A percentile compares a stretch with the other conserved stretches of the same genome.
These are phyloP conservation scores for Vanessa tameamea DNA, from an alignment of 1,140 invertebrate species.

Conservation along the genomic window DNA sequence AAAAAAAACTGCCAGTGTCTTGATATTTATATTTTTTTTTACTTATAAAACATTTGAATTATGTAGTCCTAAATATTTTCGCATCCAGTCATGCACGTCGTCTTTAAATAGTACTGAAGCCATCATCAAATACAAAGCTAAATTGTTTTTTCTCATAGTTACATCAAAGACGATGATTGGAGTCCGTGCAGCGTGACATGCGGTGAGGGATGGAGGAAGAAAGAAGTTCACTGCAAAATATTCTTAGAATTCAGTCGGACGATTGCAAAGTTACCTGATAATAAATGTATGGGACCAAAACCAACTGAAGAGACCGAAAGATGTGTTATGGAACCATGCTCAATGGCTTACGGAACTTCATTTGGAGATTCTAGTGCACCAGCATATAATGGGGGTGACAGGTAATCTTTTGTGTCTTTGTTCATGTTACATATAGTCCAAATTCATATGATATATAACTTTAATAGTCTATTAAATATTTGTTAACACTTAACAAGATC, in stretches of 20 bases:
- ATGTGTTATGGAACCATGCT: slow-evolving; percentile 89
- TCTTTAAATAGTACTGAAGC: neutral
- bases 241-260: slow-evolving; percentile 94
- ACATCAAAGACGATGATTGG: slow-evolving; percentile 87
- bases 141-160: slow-evolving; percentile 62
- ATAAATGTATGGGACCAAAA: slow-evolving; percentile 92
- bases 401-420: slow-evolving; percentile 44
- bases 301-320: slow-evolving; percentile 89
- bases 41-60: neutral
- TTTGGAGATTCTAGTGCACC: slow-evolving; percentile 84
- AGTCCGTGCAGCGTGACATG: slow-evolving; percentile 93
- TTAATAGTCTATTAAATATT: slow-evolving; percentile 15
- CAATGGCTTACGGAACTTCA: slow-evolving; percentile 82
- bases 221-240: slow-evolving; percentile 94
- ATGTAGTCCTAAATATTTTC: slow-evolving; percentile 24
- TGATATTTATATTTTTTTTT: neutral
- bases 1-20: slow-evolving; percentile 1
- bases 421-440: neutral
- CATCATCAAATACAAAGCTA: slow-evolving; percentile 4
- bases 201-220: slow-evolving; percentile 90
- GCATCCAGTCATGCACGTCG: slow-evolving; percentile 52
- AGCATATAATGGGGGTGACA: slow-evolving; percentile 63
- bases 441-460: too few relatives aligned
- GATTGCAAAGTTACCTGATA: slow-evolving; percentile 91
- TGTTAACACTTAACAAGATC: slow-evolving; percentile 29